A percentile compares a stretch with the other conserved stretches of the same genome.
Conservation (phyloP, 2,797 vertebrate genomes). For the Furcifer pardalis region DNA sequence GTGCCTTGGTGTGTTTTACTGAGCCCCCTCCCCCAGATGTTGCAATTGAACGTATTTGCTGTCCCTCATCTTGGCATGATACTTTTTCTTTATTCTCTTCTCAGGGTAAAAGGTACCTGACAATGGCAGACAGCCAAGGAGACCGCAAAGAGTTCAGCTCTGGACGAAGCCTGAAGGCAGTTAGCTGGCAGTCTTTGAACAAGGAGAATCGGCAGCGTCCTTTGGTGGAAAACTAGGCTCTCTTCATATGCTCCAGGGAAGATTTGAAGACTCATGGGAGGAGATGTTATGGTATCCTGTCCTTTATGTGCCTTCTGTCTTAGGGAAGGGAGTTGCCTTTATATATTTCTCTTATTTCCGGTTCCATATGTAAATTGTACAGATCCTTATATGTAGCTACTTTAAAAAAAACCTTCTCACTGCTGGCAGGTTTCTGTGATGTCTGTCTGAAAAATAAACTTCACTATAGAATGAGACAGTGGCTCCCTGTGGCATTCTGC, state of each 20-base stretch:
- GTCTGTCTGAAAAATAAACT: constrained; percentile 22
- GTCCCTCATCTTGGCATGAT: background rate
- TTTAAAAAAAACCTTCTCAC: background rate
- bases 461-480: background rate
- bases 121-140: constrained; percentile 62
- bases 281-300: background rate
- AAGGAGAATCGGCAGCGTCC: constrained; percentile 77
- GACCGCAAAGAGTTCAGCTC: constrained; percentile 68
- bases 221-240: constrained; percentile 70
- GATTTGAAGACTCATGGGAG: background rate
- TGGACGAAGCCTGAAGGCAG: constrained; percentile 53
- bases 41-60: background rate
- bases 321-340: background rate
- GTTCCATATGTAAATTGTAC: constrained; percentile 3
- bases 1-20: background rate
- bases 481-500: background rate
- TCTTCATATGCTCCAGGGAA: background rate
- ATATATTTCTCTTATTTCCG: background rate
- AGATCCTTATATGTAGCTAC: background rate
- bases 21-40: background rate
- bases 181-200: constrained; percentile 66
- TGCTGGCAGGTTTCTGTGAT: background rate
- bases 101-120: constrained; percentile 66
- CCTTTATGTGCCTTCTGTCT: background rate
- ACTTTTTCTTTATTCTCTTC: background rate